Base-by-base conservation (phyloP, 1,140 invertebrate genomes). In the Hylyphantes graminicola region DNA sequence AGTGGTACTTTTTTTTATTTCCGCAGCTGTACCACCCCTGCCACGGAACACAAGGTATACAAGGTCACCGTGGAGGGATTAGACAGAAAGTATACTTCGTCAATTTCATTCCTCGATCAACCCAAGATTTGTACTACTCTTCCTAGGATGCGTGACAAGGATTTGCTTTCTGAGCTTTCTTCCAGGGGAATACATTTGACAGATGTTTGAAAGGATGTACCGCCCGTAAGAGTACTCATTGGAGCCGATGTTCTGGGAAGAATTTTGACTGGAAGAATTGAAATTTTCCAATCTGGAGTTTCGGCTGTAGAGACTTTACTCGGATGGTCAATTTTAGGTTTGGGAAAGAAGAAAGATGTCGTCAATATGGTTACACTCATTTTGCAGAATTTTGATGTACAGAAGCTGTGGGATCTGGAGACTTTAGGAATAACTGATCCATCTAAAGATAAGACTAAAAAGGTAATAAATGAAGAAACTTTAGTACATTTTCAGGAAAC, bases 161-260 rank as follows among this genome's bases (percentile, higher is more conserved):
- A 7, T 9, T 64, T 85, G 21, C 57, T 77, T 70, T 21, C 17
- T 51, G 55, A 70, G 8, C 65, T 77, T 35, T 35, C 21, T 63
- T 54, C 35, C 19, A 21, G 50, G 19, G 54, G 48, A 10, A 85
- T 85, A n/a, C 53, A 21, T 19, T 2, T 78, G 0, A 64, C 54
- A 55, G 74, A 78, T 72, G 67, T 78, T 57, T 48, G 65, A 63
- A 63, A 61, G 72, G 67, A 77, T 54, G 53, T 35, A 7, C 65
- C 57, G 19, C 73, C 74, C 8, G 51, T 76, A 21, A 72, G 65
- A 84, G 6, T 85, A 51, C 67, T 78, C 13, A 17, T 78, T 12
- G 82, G 74, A 77, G 73, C 74, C 63, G 65, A 85, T 54, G 19
- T 78, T 17, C 83, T 78, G n/a, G 63, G 63, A 67, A 48, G 48